A percentile compares a stretch with the other conserved stretches of the same genome.
Conservation (phyloP, 2,888 invertebrate genomes). For the Lepidochitona cinerea region DNA sequence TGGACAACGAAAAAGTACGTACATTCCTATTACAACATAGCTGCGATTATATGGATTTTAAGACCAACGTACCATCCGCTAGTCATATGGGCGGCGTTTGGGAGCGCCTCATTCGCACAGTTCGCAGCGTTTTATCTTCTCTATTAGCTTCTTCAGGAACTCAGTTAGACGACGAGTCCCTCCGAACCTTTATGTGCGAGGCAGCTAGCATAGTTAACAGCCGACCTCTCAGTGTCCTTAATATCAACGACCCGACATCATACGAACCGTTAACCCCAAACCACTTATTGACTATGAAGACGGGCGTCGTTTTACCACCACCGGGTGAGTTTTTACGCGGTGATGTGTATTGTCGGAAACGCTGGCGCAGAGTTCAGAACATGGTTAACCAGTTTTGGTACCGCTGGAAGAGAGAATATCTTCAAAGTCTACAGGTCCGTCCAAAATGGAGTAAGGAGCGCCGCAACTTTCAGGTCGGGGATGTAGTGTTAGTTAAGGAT, state of each 20-base stretch:
- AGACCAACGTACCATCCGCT: slow-evolving; percentile 39
- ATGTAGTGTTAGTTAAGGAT: slow-evolving; percentile 18
- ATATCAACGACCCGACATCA: slow-evolving; percentile 15
- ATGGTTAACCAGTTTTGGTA: too few species aligned
- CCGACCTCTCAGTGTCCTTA: slow-evolving; percentile 26
- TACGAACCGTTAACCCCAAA: slow-evolving; percentile 4
- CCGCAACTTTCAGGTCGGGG: slow-evolving; percentile 5
- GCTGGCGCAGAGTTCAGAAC: too few species aligned
- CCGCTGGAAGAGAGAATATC: slow-evolving; percentile 20
- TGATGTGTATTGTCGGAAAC: too few species aligned
- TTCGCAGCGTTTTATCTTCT: slow-evolving; percentile 29
- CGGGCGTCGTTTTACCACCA: slow-evolving; percentile 24
- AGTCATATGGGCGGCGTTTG: slow-evolving; percentile 47
- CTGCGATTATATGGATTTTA: slow-evolving; percentile 28
- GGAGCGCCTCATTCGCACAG: slow-evolving; percentile 44
- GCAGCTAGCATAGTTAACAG: slow-evolving; percentile 30
- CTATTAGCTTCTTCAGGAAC: slow-evolving; percentile 15
- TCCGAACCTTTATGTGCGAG: slow-evolving; percentile 34
- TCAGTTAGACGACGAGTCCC: slow-evolving; percentile 24
- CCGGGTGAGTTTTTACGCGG: slow-evolving; percentile 27
- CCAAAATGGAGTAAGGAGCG: too few species aligned
- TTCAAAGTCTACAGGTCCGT: slow-evolving; percentile 4
- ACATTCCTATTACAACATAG: slow-evolving; percentile 15
- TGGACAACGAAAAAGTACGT: slow-evolving; percentile 17
- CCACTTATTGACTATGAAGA: slow-evolving; percentile 26